Evolutionary conservation across 2,113 vertebrate genomes (phyloP), one percentile per base, ranked within the genome.

Genomic region (Polypterus bichir): DNA sequence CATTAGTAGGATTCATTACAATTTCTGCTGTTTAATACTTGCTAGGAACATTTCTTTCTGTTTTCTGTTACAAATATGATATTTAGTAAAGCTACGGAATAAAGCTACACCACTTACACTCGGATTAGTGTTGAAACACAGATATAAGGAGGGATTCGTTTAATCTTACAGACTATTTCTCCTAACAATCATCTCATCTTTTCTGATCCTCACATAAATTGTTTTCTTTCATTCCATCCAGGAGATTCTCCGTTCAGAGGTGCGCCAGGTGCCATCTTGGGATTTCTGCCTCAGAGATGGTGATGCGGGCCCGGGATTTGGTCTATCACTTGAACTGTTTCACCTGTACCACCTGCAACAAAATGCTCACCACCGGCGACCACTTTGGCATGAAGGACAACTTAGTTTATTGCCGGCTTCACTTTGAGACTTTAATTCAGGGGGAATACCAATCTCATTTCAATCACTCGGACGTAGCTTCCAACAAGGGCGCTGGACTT

Each of bases 321-420:
- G 96, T 99, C 66, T 99, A 97, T 80, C 96, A 99, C 81, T 87
- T 99, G 79, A 97, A 96, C 67, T 99, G 96, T 77, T 99, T 99
- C 86, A 98, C 94, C 54, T 99, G 96, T 83, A 92, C 90, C 71
- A 93, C 92, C 52, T 99, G 96, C 84, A 95, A 91, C 91, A 97
- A 97, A 86, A 96, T 94, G 91, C 85, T 98, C 70, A 97, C 91
- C 77, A 98, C 96, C 57, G 96, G 94, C 60, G 96, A 99, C 77
- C 96, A 99, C 83, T 99, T 97, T 80, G 96, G 94, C 76, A 97
- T 99, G 94, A 97, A 98, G 85, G 96, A 98, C 90, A 95, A 88
- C 79, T 87, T 97, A 76, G 95, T 99, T 74, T 99, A 98, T 79
- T 99, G 96, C 76, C 92, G 95, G 65, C 87, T 96, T 79, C 96